Base-by-base conservation (phyloP, 2,888 invertebrate genomes). In the Drosophila bunnanda region DNA sequence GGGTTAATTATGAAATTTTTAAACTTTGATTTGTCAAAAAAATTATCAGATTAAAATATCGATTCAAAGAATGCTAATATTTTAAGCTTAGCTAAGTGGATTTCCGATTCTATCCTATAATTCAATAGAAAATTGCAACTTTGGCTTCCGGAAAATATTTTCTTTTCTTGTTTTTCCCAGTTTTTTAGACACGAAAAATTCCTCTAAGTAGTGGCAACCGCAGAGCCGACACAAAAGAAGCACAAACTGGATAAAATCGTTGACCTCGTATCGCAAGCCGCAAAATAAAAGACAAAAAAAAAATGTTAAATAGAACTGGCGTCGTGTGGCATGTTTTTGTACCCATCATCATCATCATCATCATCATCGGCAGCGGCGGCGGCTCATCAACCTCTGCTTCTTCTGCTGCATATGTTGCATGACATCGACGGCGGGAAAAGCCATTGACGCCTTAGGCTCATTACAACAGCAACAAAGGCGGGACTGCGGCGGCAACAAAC, bases 391-490 rank as follows among this genome's bases (percentile, higher is more conserved):
- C 56, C 59, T 38, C 53, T 38, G 15, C 46, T n/a, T 17, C 12
- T 61, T 6, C 7, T 22, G 36, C 38, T 67, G 66, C 66, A 84
- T 89, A 81, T 78, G 89, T 87, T 84, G 85, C 88, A 81, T 71
- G 73, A 76, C 60, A 75, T 52, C 75, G 65, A 39, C 66, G 20
- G 52, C 59, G 39, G 34, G 56, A 46, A 39, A 69, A 81, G 43
- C 71, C 69, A 72, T 72, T 71, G 76, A 70, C 80, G 89, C 83
- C 79, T 71, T 61, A 68, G 82, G 89, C 88, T 73, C 77, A 85
- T 55, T 75, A 75, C 71, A 70, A 54, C 71, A 70, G 59, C 44
- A 46, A 73, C 46, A 61, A 61, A 10, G 32, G 53, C 30, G 28
- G 32, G 52, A 36, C 68, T 52, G 82, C 52, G 43, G 52, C 66